A percentile compares a stretch with the other conserved stretches of the same genome.
These are phyloP conservation scores for Naso thynnoides DNA, from an alignment of 2,797 vertebrate genomes.

Conservation along the genomic window DNA sequence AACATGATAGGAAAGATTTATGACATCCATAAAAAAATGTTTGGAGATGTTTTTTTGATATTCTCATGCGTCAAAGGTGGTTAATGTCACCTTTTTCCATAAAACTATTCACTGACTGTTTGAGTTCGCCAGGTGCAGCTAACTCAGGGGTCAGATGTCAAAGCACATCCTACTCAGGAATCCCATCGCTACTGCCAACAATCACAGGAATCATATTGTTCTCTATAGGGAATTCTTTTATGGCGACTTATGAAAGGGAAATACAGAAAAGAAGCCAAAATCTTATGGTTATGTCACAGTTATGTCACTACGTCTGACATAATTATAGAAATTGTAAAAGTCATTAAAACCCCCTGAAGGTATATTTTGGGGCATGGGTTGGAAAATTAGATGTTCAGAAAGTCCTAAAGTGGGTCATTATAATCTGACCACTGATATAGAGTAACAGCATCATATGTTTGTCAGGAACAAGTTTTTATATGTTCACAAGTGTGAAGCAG, in stretches of 20 bases:
- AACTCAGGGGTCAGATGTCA: slow-evolving; percentile 56
- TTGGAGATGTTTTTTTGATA: slow-evolving; percentile 12
- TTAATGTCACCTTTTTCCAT: slow-evolving; percentile 46
- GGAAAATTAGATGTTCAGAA: slow-evolving; percentile 8
- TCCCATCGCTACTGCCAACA: slow-evolving; percentile 60
- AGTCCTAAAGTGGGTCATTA: slow-evolving; percentile 7
- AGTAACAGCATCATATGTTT: not conserved
- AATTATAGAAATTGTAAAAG: slow-evolving; percentile 37
- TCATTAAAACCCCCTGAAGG: slow-evolving; percentile 9
- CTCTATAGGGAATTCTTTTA: slow-evolving; percentile 42
- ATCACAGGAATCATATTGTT: slow-evolving; percentile 64
- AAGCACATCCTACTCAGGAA: slow-evolving; percentile 58
- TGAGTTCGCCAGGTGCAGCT: slow-evolving; percentile 53
- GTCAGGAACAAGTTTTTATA: not conserved
- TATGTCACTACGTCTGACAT: slow-evolving; percentile 40
- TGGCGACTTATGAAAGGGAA: slow-evolving; percentile 15
- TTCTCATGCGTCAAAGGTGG: slow-evolving; percentile 9
- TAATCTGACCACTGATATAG: not conserved
- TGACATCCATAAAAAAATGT: slow-evolving; percentile 29
- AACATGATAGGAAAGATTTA: slow-evolving; percentile 10
- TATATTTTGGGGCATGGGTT: not conserved
- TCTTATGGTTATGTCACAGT: slow-evolving; percentile 37
- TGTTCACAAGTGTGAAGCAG: not conserved
- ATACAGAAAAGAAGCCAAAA: not conserved
- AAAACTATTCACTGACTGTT: slow-evolving; percentile 50